Evolutionary conservation across 64 coral and sea anemone genomes (phyloP).

Genomic region (Montipora cactus): DNA sequence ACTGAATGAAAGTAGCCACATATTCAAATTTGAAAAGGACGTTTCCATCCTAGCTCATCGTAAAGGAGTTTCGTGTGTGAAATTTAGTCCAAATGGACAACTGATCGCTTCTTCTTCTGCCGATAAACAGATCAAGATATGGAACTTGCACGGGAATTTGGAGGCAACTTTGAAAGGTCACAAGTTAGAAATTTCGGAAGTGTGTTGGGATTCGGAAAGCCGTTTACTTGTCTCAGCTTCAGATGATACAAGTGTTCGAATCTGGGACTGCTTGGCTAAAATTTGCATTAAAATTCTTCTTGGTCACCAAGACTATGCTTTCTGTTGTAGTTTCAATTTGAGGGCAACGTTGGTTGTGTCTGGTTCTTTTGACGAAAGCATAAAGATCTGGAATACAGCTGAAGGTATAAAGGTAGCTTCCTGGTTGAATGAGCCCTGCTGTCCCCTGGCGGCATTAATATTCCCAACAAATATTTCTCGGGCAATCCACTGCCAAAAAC

Average conservation of each 20-base stretch:
- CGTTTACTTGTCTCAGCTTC: conserved; percentile 65
- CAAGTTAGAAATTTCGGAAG: conserved; percentile 70
- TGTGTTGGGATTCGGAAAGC: conserved; percentile 66
- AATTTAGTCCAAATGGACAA: conserved; percentile 70
- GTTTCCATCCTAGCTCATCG: conserved; percentile 40
- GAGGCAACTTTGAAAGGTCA: conserved; percentile 66
- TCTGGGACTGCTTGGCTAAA: conserved; percentile 56
- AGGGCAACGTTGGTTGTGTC: conserved; percentile 68
- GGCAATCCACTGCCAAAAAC: too few species aligned
- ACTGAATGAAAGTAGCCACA: neutral
- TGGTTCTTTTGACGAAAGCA: conserved; percentile 79
- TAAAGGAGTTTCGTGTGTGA: conserved; percentile 75
- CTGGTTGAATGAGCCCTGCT: neutral
- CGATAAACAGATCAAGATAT: conserved; percentile 78
- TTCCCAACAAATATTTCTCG: too few species aligned
- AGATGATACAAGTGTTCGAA: conserved; percentile 68
- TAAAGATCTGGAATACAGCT: conserved; percentile 64
- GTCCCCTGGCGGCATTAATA: neutral
- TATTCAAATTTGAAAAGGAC: neutral
- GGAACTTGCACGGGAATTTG: conserved; percentile 53
- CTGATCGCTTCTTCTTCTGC: conserved; percentile 71
- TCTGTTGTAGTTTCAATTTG: conserved; percentile 70
- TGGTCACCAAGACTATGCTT: conserved; percentile 74
- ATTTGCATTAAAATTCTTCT: conserved; percentile 27
- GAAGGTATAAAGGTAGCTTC: conserved; percentile 30